These are phyloP conservation scores for Pachymerium ferrugineum DNA, from an alignment of 2,888 invertebrate genomes.

Conservation along the genomic window DNA sequence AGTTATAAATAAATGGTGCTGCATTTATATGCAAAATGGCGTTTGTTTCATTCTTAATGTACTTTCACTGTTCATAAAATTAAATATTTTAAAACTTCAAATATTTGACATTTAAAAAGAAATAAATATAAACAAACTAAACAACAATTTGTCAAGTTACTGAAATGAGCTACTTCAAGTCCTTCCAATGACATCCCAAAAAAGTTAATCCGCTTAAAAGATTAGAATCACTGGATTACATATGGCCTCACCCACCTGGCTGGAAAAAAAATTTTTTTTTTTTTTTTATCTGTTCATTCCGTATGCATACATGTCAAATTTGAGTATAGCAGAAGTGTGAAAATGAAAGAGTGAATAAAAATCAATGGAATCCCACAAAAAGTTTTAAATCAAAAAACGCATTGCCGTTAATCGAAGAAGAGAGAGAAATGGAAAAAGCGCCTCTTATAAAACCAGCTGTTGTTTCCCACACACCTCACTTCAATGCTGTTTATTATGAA, in stretches of 20 bases:
- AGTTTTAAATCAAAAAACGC: not conserved
- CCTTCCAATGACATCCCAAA: too few species aligned
- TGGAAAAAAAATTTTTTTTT: not conserved
- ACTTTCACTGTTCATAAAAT: too few species aligned
- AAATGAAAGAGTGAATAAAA: not conserved
- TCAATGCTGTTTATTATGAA: not conserved
- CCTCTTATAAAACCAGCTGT: not conserved
- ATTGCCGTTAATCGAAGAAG: not conserved
- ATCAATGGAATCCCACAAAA: not conserved
- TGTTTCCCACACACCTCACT: not conserved
- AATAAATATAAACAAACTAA: too few species aligned
- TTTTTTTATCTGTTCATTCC: not conserved
- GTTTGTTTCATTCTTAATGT: too few species aligned
- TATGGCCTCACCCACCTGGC: not conserved
- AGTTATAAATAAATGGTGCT: too few species aligned
- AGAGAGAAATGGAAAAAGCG: not conserved
- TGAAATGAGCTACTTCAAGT: too few species aligned
- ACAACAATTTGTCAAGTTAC: too few species aligned
- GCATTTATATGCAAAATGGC: too few species aligned
- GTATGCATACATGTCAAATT: not conserved
- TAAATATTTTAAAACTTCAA: too few species aligned
- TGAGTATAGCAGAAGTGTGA: not conserved
- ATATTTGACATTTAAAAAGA: too few species aligned
- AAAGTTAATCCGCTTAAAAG: not conserved
- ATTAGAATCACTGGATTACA: not conserved